phyloP scores from a whole-genome alignment of 2,797 vertebrate genomes.

The Tangara arthus region DNA sequence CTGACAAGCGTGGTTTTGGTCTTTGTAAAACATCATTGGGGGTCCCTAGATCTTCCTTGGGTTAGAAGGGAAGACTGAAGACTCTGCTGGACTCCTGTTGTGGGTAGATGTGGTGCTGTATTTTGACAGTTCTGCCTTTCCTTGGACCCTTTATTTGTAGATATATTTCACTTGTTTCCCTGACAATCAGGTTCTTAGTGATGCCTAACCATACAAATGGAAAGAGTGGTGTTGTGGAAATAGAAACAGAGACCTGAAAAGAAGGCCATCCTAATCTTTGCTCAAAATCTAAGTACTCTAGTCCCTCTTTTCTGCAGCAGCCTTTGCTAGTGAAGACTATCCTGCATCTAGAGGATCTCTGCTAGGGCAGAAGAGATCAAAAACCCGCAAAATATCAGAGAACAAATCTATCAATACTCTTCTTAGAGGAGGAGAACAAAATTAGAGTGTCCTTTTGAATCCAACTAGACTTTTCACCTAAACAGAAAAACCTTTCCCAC shows the following conservation, averaged over 20 bases:
- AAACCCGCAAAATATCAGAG: background rate
- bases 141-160: background rate
- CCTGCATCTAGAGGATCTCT: background rate
- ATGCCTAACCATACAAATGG: background rate
- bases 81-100: background rate
- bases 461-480: slow-evolving; percentile 40
- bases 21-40: background rate
- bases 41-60: background rate
- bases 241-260: background rate
- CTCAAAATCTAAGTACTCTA: background rate
- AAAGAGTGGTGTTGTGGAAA: background rate
- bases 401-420: background rate
- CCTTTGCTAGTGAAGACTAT: background rate
- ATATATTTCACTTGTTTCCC: background rate
- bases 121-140: background rate
- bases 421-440: slow-evolving; percentile 5
- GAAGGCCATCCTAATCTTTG: background rate
- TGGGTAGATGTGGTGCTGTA: background rate
- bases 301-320: background rate
- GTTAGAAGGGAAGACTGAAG: background rate
- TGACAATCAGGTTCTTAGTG: background rate
- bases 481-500: slow-evolving; percentile 56
- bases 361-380: background rate
- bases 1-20: background rate
- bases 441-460: slow-evolving; percentile 35